A percentile compares a stretch with the other conserved stretches of the same genome.
phyloP scores from a whole-genome alignment of 2,888 invertebrate genomes.

The Pristionchus mayeri region DNA sequence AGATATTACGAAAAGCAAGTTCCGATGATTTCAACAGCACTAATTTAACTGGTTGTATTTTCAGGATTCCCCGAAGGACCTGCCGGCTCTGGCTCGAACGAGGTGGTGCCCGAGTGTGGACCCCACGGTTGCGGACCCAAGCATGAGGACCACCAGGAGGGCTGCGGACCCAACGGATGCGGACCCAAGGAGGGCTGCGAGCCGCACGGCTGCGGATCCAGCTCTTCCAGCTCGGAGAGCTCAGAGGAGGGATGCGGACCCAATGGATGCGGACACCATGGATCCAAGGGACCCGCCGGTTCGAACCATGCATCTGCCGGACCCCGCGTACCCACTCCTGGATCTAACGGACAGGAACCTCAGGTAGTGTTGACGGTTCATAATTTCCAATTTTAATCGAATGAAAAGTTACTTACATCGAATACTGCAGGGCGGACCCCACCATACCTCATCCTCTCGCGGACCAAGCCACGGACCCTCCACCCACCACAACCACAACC shows the following conservation, averaged over 20 bases:
- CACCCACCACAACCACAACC: neutral
- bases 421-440: slow-evolving; percentile 26
- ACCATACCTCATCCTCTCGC: neutral
- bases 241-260: neutral
- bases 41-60: no score
- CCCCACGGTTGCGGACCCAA: neutral
- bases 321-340: neutral
- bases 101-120: no score
- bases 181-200: neutral
- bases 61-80: neutral
- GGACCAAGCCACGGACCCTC: slow-evolving; percentile 30
- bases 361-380: no score
- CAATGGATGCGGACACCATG: neutral
- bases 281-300: neutral
- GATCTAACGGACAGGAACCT: neutral
- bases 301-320: no score
- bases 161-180: neutral
- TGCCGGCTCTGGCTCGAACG: no score
- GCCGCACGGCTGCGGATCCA: slow-evolving; percentile 12
- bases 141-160: no score
- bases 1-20: no score
- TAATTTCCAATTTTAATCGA: no score
- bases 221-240: neutral
- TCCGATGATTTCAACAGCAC: no score
- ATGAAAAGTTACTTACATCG: no score